Base-by-base conservation (phyloP, 2,797 vertebrate genomes). In the Pampus argenteus region DNA sequence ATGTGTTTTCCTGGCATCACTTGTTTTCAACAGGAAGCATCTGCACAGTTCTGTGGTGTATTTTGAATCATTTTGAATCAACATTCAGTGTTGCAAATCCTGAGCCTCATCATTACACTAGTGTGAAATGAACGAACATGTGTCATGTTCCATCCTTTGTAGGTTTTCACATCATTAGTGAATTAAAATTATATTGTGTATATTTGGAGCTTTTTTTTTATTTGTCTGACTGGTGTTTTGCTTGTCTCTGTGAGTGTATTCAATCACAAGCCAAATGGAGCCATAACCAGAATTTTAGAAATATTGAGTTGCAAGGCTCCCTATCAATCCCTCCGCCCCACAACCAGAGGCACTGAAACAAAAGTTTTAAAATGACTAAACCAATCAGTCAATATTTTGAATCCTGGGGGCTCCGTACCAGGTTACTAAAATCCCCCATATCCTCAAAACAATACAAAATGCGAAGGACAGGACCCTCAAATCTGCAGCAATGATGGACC, bases 121-220 rank as follows among this genome's bases (percentile, higher is more conserved):
- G 20, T 6, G 2, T 66, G 50, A 15, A n/a, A 11, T 60, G 9
- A 34, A 26, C 61, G 20, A 22, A 48, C 15, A 22, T 67, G 67
- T 69, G 22, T 64, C 61, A 25, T 67, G 73, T 77, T 42, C n/a
- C 57, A 55, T 66, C 25, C 14, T 50, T 61, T 58, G 20, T 59
- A 60, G 64, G 63, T 82, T 88, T 84, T 61, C 71, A 79, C 22
- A 45, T 56, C 57, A 63, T 48, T 56, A 18, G 58, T 55, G 3
- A 17, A 54, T 44, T 34, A 0, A 50, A 85, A 84, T 87, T 83
- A 88, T 88, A 70, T 38, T 5, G 0, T 64, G 0, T 75, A 44
- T 59, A 42, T 82, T 68, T 74, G 1, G 57, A 69, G 22, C 58
- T 7, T 18, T 13, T 18, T 57, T 52, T 44, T n/a, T n/a, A n/a